phyloP scores from a whole-genome alignment of 2,113 vertebrate genomes.

The Lichenostomus cassidix region DNA sequence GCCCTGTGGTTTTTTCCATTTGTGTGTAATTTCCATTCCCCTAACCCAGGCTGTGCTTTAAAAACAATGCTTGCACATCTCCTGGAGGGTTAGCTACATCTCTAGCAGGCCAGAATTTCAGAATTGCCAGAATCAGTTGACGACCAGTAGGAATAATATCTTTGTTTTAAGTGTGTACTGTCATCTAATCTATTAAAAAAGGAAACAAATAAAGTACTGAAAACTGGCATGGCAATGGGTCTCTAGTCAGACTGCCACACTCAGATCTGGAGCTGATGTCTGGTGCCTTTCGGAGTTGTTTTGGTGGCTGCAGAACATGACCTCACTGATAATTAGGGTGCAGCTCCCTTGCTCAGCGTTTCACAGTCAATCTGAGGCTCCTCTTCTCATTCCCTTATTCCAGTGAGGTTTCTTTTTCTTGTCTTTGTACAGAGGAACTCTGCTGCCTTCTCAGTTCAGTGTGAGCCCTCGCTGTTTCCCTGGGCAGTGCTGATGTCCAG shows the following conservation, averaged over 20 bases:
- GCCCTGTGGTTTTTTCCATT: neutral
- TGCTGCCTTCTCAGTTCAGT: neutral
- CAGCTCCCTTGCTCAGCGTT: neutral
- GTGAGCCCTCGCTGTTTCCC: neutral
- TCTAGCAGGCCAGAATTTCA: neutral
- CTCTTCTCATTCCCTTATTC: neutral
- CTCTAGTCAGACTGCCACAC: neutral
- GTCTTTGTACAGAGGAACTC: rapidly evolving
- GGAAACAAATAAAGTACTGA: neutral
- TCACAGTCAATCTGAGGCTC: neutral
- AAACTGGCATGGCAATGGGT: neutral
- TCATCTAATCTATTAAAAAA: neutral
- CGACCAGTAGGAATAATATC: neutral
- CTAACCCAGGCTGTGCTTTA: neutral
- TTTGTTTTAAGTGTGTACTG: neutral
- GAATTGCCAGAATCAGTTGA: neutral
- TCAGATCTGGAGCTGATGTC: neutral
- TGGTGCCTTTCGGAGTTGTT: neutral
- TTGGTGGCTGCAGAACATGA: neutral
- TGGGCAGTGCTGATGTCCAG: neutral
- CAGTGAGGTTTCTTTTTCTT: neutral
- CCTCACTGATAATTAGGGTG: rapidly evolving
- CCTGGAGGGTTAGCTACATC: neutral
- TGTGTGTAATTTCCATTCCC: neutral
- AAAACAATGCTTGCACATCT: neutral